These are phyloP conservation scores for Netelia inedita DNA, from an alignment of 2,888 invertebrate genomes.

Conservation along the genomic window DNA sequence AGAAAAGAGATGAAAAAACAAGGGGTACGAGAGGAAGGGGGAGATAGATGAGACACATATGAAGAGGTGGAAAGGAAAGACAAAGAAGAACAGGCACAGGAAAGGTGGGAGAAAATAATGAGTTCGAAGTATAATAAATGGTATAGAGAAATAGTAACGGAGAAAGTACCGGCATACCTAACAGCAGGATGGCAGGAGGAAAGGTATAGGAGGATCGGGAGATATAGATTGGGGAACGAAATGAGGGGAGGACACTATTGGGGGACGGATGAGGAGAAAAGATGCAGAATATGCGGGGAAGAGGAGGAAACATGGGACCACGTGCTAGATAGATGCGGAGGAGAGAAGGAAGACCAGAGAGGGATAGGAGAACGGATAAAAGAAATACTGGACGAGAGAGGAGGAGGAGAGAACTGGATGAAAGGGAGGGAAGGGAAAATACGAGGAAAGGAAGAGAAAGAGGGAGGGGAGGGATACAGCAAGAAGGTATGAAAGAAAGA, in stretches of 20 bases:
- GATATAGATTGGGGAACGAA: slow-evolving; percentile 18
- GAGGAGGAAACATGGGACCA: slow-evolving; percentile 23
- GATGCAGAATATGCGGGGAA: slow-evolving; percentile 7
- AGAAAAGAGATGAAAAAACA: neutral
- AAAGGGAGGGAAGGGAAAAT: too few relatives aligned
- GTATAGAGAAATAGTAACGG: neutral
- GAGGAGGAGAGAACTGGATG: neutral
- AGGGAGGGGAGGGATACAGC: too few relatives aligned
- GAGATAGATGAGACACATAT: neutral
- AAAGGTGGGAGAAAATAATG: neutral
- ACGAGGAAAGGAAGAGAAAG: too few relatives aligned
- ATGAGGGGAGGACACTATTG: slow-evolving; percentile 35
- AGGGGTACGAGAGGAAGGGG: neutral
- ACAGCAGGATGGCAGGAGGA: neutral
- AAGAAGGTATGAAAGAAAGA: too few relatives aligned
- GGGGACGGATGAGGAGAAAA: slow-evolving; percentile 11
- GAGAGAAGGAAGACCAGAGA: neutral
- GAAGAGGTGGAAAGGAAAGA: neutral
- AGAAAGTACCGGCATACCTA: neutral
- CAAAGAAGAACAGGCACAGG: neutral
- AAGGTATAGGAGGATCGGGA: neutral
- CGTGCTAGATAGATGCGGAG: too few relatives aligned
- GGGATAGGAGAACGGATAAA: slow-evolving; percentile 5
- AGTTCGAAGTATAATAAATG: slow-evolving; percentile 7
- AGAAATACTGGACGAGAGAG: slow-evolving; percentile 14